Evolutionary conservation across 2,113 vertebrate genomes (phyloP).

Genomic region (Thalassarche chlororhynchos): DNA sequence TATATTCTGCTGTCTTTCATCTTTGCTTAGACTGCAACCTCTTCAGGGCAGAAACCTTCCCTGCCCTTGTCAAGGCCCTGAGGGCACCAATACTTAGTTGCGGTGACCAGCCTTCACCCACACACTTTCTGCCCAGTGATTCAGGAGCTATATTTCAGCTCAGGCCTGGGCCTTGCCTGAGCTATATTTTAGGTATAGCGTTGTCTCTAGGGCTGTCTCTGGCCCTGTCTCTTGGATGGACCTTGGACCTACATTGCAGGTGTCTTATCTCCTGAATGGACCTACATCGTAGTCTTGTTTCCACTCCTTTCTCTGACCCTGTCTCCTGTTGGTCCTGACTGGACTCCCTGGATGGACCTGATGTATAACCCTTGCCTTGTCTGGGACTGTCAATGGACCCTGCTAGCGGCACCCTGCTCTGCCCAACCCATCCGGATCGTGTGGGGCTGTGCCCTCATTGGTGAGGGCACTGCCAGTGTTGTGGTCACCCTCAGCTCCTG

Average conservation of each 20-base stretch:
- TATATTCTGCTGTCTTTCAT: background rate
- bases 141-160: background rate
- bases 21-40: background rate
- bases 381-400: background rate
- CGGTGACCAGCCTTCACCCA: background rate
- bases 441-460: background rate
- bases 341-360: background rate
- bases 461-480: background rate
- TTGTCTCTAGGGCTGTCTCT: background rate
- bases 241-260: background rate
- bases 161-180: background rate
- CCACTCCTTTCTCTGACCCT: background rate
- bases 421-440: fast-evolving
- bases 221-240: background rate
- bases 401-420: background rate
- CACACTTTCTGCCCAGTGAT: background rate
- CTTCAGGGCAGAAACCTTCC: background rate
- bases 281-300: background rate
- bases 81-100: background rate
- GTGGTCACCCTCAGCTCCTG: background rate
- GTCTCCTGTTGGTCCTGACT: background rate
- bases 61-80: background rate
- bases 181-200: background rate
- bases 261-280: background rate
- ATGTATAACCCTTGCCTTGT: background rate